phyloP scores from a whole-genome alignment of 2,888 invertebrate genomes.

The Nymphalis urticae region DNA sequence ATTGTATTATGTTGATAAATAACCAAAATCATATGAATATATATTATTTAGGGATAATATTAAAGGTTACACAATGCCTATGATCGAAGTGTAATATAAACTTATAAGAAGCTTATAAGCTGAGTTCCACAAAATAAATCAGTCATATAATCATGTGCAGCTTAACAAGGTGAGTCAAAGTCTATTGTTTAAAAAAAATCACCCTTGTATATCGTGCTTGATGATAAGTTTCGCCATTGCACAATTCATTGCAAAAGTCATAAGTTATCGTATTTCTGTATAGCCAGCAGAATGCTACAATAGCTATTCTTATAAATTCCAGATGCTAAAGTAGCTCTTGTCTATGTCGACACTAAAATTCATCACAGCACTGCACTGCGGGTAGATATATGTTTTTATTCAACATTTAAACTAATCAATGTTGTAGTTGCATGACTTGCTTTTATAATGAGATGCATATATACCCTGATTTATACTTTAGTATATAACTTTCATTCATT shows the following conservation, averaged over 20 bases:
- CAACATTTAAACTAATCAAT: background rate
- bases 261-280: slow-evolving; percentile 1
- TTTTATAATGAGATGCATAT: no score
- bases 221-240: background rate
- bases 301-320: slow-evolving; percentile 27
- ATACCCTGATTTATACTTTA: no score
- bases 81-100: background rate
- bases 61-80: background rate
- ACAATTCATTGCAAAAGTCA: slow-evolving; percentile 11
- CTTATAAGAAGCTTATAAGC: slow-evolving; percentile 5
- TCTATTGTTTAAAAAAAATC: background rate
- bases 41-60: background rate
- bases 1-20: slow-evolving; percentile 29
- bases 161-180: slow-evolving; percentile 30
- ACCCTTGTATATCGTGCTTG: background rate
- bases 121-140: slow-evolving; percentile 6
- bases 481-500: background rate
- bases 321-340: slow-evolving; percentile 26
- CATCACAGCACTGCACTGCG: slow-evolving; percentile 21
- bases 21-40: background rate
- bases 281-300: slow-evolving; percentile 6
- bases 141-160: slow-evolving; percentile 27
- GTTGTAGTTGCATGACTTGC: background rate
- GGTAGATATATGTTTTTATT: slow-evolving; percentile 18
- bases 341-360: slow-evolving; percentile 19